phyloP scores from a whole-genome alignment of 2,888 invertebrate species.

The Mellilla xanthometata region DNA sequence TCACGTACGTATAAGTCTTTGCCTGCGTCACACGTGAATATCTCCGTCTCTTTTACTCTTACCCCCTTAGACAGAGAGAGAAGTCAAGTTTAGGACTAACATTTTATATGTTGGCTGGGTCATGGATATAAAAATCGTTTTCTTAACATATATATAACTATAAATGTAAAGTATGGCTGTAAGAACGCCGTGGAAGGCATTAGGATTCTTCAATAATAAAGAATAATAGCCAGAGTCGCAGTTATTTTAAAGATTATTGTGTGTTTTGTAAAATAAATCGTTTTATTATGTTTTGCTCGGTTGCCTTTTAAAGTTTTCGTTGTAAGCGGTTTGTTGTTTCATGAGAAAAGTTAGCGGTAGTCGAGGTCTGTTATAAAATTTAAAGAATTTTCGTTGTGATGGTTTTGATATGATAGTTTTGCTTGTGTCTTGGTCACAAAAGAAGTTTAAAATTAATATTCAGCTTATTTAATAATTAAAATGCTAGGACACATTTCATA shows the following conservation, averaged over 20 bases:
- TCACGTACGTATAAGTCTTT: slow-evolving; percentile 58
- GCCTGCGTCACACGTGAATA: slow-evolving; percentile 71
- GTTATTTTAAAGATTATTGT: slow-evolving; percentile 51
- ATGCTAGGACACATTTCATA: too few species aligned
- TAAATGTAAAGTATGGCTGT: slow-evolving; percentile 43
- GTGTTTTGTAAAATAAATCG: slow-evolving; percentile 28
- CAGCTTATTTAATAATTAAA: too few species aligned
- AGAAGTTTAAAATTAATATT: too few species aligned
- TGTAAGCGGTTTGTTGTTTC: neutral
- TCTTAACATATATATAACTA: slow-evolving; percentile 58
- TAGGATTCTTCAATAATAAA: slow-evolving; percentile 71
- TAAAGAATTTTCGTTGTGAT: too few species aligned
- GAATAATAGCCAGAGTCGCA: slow-evolving; percentile 62
- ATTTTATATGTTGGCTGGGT: slow-evolving; percentile 82
- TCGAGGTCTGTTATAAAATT: too few species aligned
- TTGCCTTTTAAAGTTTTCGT: slow-evolving; percentile 8
- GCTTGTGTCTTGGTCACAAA: too few species aligned
- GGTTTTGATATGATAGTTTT: too few species aligned
- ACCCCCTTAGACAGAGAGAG: slow-evolving; percentile 50
- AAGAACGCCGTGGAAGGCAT: slow-evolving; percentile 51
- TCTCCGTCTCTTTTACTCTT: slow-evolving; percentile 51
- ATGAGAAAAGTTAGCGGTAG: neutral
- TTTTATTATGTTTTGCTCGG: slow-evolving; percentile 19
- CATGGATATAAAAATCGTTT: slow-evolving; percentile 83
- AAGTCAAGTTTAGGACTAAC: slow-evolving; percentile 73